Percentiles rank a stretch among this genome's conserved stretches.
Conservation (phyloP, 2,113 vertebrate genomes). For the Rhadina sibilatrix region DNA sequence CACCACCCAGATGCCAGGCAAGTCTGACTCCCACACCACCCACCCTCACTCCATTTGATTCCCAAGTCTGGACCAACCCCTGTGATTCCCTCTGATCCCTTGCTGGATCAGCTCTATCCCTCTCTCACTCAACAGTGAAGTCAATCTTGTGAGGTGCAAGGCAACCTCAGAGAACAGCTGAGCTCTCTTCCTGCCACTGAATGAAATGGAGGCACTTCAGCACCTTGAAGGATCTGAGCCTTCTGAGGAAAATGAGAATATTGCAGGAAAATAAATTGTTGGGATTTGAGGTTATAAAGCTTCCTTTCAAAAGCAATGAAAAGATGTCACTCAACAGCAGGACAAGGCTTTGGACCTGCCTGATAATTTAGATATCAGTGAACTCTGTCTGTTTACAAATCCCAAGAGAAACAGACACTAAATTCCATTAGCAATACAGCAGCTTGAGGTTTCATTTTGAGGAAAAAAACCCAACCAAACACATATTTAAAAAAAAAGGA, state of each 20-base stretch:
- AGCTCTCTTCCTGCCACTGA: not conserved
- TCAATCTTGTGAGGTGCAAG: not conserved
- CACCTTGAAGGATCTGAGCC: not conserved
- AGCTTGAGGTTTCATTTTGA: not conserved
- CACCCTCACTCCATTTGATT: not conserved
- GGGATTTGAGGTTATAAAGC: slow-evolving; percentile 1
- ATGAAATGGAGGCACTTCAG: not conserved
- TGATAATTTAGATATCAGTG: slow-evolving; percentile 35
- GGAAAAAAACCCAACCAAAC: not conserved
- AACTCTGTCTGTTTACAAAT: slow-evolving; percentile 65
- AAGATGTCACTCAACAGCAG: slow-evolving; percentile 34
- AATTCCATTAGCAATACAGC: slow-evolving; percentile 43
- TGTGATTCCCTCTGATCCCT: not conserved
- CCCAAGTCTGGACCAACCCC: no score
- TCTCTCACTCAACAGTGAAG: not conserved
- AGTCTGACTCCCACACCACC: not conserved
- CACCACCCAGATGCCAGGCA: not conserved
- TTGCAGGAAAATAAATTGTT: slow-evolving; percentile 6
- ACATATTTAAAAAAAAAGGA: not conserved
- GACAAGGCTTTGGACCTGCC: slow-evolving; percentile 10
- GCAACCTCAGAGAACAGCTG: not conserved
- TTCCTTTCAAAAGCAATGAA: slow-evolving; percentile 32
- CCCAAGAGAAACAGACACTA: slow-evolving; percentile 37
- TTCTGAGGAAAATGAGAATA: slow-evolving; percentile 14
- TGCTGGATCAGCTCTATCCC: not conserved